Conservation (phyloP, 2,113 vertebrate species). For the Sphyrna mokarran region DNA sequence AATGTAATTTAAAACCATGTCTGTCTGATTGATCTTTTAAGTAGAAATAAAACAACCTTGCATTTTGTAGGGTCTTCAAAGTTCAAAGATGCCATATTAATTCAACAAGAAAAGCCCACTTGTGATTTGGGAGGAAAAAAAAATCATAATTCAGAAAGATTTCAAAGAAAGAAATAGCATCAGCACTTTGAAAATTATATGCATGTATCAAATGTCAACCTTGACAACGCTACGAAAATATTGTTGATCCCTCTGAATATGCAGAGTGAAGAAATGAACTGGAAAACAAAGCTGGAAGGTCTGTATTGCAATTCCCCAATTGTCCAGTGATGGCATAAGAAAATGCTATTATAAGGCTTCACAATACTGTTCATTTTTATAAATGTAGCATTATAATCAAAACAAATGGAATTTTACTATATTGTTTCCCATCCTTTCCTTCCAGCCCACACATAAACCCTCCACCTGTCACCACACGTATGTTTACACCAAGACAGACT, state of each 20-base stretch:
- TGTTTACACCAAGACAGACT: neutral
- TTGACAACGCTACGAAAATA: neutral
- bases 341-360: neutral
- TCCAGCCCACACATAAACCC: neutral
- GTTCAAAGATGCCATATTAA: neutral
- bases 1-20: neutral
- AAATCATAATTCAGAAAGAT: neutral
- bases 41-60: neutral
- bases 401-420: neutral
- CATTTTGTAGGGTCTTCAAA: neutral
- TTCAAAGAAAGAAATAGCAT: neutral
- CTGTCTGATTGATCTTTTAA: neutral
- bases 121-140: neutral
- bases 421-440: neutral
- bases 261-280: neutral
- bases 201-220: neutral
- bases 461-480: neutral
- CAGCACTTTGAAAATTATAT: neutral
- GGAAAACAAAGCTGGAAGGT: neutral
- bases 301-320: neutral
- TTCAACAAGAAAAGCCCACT: neutral
- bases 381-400: neutral
- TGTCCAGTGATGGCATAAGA: neutral
- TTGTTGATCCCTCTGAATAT: neutral
- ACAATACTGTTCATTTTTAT: neutral